Evolutionary conservation across 1,140 invertebrate species (phyloP).

Genomic region (roundworm (Caenorhabditis elegans)): WBcel235 BX284606.5:10062501-10063000

Average conservation of each 20-base stretch:
- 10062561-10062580: slow-evolving; percentile 18
- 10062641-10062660: not conserved
- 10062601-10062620: not conserved
- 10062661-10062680: not conserved
- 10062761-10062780: not conserved
- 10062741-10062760: not conserved
- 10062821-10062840: slow-evolving; percentile 40
- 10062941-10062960: not conserved
- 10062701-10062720: not conserved
- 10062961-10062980: not conserved
- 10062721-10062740: not conserved
- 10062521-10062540: slow-evolving; percentile 1
- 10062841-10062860: slow-evolving; percentile 8
- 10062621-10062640: not conserved
- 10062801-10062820: slow-evolving; percentile 34
- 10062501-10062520: not conserved
- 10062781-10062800: not conserved
- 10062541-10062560: slow-evolving; percentile 4
- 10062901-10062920: slow-evolving; percentile 32
- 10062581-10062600: not conserved
- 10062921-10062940: slow-evolving; percentile 31
- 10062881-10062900: not conserved
- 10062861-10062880: not conserved
- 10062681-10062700: not conserved
- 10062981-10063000: not conserved